Conservation (phyloP, 2,797 vertebrate genomes). For the Buphagus erythrorhynchus region DNA sequence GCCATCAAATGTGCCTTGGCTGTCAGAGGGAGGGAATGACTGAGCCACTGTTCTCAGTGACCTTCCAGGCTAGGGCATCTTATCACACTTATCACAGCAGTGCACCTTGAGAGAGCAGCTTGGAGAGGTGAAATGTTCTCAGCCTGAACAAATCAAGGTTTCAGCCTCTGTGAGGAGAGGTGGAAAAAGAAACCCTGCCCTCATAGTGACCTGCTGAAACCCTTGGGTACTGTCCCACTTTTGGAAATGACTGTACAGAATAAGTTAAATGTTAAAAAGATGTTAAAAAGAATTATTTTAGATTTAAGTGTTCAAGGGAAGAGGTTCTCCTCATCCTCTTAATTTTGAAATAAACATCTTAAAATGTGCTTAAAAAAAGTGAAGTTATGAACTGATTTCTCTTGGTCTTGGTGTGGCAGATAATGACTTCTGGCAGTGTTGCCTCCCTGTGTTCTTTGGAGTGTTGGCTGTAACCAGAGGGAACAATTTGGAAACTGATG, state of each 20-base stretch:
- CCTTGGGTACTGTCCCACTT: neutral
- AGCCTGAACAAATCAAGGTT: neutral
- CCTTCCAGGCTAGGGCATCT: conserved; percentile 41
- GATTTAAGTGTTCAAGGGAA: neutral
- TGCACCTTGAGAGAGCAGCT: neutral
- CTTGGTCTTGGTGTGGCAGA: neutral
- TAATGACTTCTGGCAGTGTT: neutral
- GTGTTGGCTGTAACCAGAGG: neutral
- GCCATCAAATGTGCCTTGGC: neutral
- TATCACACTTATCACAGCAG: neutral
- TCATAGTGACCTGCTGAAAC: neutral
- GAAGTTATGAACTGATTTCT: neutral
- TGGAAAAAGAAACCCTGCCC: neutral
- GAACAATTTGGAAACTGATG: neutral
- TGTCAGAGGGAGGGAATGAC: neutral
- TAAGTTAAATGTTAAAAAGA: too few relatives aligned
- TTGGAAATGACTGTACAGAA: neutral
- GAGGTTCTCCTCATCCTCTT: neutral
- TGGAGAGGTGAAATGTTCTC: neutral
- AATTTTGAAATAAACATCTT: neutral
- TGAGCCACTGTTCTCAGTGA: neutral
- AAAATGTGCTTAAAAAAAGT: neutral
- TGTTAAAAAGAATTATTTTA: neutral
- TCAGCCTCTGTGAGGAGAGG: neutral
- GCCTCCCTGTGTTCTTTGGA: neutral